Percentiles rank a stretch among this genome's conserved stretches.
These are phyloP conservation scores for Paradoxurus hermaphroditus DNA, from an alignment of 2,113 vertebrate species.

Conservation along the genomic window DNA sequence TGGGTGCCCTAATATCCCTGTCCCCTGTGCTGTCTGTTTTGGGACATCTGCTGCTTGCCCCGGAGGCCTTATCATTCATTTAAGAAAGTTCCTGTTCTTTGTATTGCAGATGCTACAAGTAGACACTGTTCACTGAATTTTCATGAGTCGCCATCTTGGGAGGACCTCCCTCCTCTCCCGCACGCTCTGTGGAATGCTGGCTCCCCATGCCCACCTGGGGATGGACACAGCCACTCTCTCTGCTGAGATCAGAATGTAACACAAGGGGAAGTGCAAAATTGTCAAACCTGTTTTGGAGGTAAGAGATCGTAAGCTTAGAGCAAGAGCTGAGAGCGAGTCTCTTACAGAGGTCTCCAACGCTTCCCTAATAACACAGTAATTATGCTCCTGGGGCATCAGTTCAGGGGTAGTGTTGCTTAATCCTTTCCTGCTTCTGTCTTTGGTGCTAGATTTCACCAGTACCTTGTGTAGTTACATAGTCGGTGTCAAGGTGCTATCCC, in stretches of 20 bases:
- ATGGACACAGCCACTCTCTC: not conserved
- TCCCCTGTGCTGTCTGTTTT: not conserved
- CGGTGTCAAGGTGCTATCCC: not conserved
- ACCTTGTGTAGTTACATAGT: not conserved
- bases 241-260: not conserved
- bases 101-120: not conserved
- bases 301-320: not conserved
- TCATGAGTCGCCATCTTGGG: not conserved
- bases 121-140: not conserved
- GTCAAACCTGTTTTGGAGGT: not conserved
- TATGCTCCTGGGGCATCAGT: not conserved
- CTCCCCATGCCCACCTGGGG: not conserved
- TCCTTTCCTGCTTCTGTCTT: not conserved
- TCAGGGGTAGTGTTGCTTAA: not conserved
- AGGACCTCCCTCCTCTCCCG: not conserved
- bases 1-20: not conserved
- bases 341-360: not conserved
- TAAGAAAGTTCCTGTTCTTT: not conserved
- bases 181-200: accelerated
- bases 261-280: not conserved
- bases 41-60: not conserved
- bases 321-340: not conserved
- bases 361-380: not conserved
- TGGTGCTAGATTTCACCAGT: not conserved
- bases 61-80: not conserved